Conservation (phyloP, 2,113 vertebrate genomes). For the Emydura subglobosa region DNA sequence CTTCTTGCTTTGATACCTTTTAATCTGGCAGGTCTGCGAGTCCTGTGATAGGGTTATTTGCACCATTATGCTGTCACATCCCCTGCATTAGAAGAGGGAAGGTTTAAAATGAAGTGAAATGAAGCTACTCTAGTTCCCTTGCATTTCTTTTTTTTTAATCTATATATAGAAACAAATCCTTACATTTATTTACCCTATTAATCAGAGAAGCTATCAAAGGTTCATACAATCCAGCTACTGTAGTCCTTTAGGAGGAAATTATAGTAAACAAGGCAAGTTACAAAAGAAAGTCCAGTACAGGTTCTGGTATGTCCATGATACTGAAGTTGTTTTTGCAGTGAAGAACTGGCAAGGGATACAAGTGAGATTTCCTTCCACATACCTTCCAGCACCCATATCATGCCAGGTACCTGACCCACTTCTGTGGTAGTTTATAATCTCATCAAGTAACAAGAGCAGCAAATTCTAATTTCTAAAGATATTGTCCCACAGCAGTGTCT, state of each 20-base stretch:
- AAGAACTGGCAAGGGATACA: constrained; percentile 1
- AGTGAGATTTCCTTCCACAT: constrained; percentile 12
- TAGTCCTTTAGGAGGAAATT: not conserved
- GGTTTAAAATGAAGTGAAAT: constrained; percentile 25
- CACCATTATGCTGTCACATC: constrained; percentile 4
- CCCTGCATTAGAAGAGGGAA: constrained; percentile 19
- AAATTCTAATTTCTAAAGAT: not conserved
- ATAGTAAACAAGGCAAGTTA: not conserved
- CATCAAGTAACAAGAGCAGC: constrained; percentile 30
- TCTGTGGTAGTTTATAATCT: not conserved
- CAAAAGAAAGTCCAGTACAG: constrained; percentile 19
- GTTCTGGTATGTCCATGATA: not conserved
- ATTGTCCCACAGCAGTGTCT: not conserved
- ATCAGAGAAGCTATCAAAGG: not conserved
- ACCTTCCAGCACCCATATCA: constrained; percentile 30
- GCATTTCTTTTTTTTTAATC: not conserved
- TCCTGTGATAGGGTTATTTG: constrained; percentile 49
- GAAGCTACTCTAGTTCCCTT: constrained; percentile 14
- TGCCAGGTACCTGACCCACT: constrained; percentile 44
- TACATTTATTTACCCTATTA: not conserved
- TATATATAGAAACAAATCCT: not conserved
- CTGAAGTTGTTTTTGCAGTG: constrained; percentile 7
- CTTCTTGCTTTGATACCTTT: not conserved
- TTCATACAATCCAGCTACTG: not conserved
- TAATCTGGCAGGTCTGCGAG: constrained; percentile 35